Percentiles rank a stretch among this genome's conserved stretches.
Conservation (phyloP, 2,888 invertebrate species). For the Pelosia muscerda region DNA sequence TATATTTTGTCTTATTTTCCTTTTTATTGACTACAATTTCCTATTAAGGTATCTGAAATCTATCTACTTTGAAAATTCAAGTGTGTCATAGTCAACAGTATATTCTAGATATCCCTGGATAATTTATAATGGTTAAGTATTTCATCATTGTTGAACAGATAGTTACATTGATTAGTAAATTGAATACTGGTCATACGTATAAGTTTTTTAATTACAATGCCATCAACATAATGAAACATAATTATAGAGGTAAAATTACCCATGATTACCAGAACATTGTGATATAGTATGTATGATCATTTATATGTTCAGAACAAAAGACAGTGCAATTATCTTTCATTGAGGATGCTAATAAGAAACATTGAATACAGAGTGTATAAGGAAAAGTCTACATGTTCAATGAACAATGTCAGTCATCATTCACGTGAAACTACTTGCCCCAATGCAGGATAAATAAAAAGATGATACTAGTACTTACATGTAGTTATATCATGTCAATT, state of each 20-base stretch:
- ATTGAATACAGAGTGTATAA: constrained; percentile 22
- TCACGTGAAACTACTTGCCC: background rate
- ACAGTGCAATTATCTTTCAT: constrained; percentile 42
- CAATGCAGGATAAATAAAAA: constrained; percentile 3
- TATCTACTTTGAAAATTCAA: background rate
- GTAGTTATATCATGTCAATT: background rate
- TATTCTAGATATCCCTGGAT: background rate
- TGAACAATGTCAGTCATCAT: background rate
- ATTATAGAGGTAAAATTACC: constrained; percentile 19
- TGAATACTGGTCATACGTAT: background rate
- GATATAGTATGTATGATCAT: constrained; percentile 38
- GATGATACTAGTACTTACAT: background rate
- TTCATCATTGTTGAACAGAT: background rate
- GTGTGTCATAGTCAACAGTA: background rate
- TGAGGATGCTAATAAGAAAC: constrained; percentile 30
- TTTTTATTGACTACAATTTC: background rate
- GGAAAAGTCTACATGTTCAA: constrained; percentile 14
- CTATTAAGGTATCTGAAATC: background rate
- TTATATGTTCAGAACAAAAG: constrained; percentile 42
- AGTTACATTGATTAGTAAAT: background rate
- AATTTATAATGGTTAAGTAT: background rate
- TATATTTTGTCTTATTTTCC: background rate
- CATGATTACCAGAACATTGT: constrained; percentile 31
- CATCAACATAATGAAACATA: background rate
- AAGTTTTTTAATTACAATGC: background rate